A percentile compares a stretch with the other conserved stretches of the same genome.
Evolutionary conservation across 2,888 invertebrate species (phyloP).

Genomic region (Serrognathus titanus): DNA sequence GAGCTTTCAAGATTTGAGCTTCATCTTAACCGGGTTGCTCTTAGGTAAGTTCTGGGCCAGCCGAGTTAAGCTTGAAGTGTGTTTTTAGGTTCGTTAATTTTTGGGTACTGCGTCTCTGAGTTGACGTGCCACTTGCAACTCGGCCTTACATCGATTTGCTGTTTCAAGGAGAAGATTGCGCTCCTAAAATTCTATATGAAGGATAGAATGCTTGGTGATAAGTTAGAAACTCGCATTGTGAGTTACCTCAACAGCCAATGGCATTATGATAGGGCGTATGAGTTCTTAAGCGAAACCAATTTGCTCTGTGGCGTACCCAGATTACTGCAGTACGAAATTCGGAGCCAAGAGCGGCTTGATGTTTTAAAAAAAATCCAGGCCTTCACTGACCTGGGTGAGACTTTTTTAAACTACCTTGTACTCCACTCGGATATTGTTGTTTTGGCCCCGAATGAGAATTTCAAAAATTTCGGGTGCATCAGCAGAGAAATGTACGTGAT

Average conservation of each 20-base stretch:
- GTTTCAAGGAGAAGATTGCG: conserved; percentile 52
- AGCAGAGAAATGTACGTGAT: conserved; percentile 55
- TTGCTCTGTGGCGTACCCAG: conserved; percentile 38
- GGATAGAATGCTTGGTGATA: conserved; percentile 4
- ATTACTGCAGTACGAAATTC: conserved; percentile 51
- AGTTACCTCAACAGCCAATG: conserved; percentile 55
- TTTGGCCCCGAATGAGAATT: conserved; percentile 54
- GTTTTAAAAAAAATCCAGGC: conserved; percentile 51
- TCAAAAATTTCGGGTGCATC: conserved; percentile 54
- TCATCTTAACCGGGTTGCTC: conserved; percentile 22
- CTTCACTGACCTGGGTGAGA: conserved; percentile 53
- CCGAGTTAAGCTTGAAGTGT: not conserved
- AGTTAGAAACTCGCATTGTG: conserved; percentile 45
- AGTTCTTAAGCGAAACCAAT: conserved; percentile 10
- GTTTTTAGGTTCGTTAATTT: conserved; percentile 50
- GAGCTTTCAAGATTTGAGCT: conserved; percentile 47
- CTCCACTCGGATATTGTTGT: conserved; percentile 31
- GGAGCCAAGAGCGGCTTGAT: conserved; percentile 53
- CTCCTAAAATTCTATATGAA: conserved; percentile 51
- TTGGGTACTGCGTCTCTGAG: conserved; percentile 54
- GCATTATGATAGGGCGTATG: conserved; percentile 52
- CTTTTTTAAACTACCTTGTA: conserved; percentile 41
- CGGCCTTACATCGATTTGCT: conserved; percentile 51
- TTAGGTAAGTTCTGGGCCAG: conserved; percentile 18
- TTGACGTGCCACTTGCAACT: conserved; percentile 53